A percentile compares a stretch with the other conserved stretches of the same genome.
These are phyloP conservation scores for Pelobates fuscus DNA, from an alignment of 2,113 vertebrate species.

Conservation along the genomic window DNA sequence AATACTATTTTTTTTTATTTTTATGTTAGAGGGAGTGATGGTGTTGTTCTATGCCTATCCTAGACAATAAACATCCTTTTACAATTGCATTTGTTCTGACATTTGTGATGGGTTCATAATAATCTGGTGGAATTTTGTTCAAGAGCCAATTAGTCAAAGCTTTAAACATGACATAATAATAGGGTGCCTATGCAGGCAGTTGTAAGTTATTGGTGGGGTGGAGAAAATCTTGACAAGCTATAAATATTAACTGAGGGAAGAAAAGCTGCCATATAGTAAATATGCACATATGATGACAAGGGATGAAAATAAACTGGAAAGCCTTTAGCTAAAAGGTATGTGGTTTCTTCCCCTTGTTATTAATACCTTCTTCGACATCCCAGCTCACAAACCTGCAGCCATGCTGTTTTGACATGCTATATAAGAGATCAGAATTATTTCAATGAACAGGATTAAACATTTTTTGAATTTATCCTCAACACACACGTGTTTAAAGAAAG, in stretches of 20 bases:
- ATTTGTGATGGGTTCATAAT: background rate
- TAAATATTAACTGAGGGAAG: conserved; percentile 10
- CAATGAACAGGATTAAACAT: background rate
- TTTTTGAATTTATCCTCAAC: background rate
- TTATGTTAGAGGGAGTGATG: no score
- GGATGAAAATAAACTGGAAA: conserved; percentile 2
- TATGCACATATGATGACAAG: background rate
- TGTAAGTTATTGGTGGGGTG: conserved; percentile 18
- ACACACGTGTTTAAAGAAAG: background rate
- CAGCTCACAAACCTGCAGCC: background rate
- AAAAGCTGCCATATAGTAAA: background rate
- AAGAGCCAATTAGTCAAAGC: conserved; percentile 6
- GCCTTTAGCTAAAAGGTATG: conserved; percentile 2
- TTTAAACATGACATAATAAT: conserved; percentile 22
- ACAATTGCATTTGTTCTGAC: no score
- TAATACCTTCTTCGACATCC: background rate
- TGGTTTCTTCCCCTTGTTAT: background rate
- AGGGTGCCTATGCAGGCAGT: conserved; percentile 7
- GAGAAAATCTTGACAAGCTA: conserved; percentile 19
- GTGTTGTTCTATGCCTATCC: no score
- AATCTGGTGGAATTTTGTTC: conserved; percentile 7
- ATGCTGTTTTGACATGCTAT: background rate
- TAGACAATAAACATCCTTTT: no score
- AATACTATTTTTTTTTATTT: no score
- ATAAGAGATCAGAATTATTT: background rate